These are phyloP conservation scores for Temnothorax nylanderi DNA, from an alignment of 1,140 invertebrate genomes.

Conservation along the genomic window DNA sequence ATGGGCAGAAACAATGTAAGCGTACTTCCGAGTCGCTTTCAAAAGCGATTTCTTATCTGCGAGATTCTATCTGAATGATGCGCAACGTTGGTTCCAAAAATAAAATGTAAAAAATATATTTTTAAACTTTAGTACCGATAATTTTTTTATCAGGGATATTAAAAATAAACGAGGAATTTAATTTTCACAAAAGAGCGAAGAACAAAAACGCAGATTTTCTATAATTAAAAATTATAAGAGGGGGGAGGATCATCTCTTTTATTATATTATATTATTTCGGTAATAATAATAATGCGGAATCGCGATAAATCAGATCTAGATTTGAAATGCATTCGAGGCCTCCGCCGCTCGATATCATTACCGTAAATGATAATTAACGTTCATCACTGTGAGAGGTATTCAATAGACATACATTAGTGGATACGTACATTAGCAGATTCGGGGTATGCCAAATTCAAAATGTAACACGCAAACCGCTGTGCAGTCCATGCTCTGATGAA, in stretches of 20 bases:
- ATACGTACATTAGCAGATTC: constrained; percentile 17
- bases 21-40: not conserved
- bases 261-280: not conserved
- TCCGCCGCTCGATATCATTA: constrained; percentile 5
- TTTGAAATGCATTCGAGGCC: constrained; percentile 13
- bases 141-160: constrained; percentile 5
- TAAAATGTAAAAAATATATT: not conserved
- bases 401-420: constrained; percentile 33
- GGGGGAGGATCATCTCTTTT: not conserved
- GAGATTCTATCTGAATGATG: not conserved
- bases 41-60: not conserved
- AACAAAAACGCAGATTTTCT: not conserved
- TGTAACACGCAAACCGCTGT: constrained; percentile 42
- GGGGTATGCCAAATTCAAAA: constrained; percentile 15
- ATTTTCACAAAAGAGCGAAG: not conserved
- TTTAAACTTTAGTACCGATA: not conserved
- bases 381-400: not conserved
- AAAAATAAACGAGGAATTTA: not conserved
- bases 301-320: not conserved
- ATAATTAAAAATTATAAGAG: constrained; percentile 3
- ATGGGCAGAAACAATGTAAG: constrained; percentile 90
- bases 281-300: constrained; percentile 9
- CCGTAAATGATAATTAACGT: constrained; percentile 40
- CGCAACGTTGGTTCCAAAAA: not conserved
- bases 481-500: constrained; percentile 49